Evolutionary conservation across 2,113 vertebrate genomes (phyloP), one percentile per base, ranked within the genome.

Genomic region (Pavo muticus): DNA sequence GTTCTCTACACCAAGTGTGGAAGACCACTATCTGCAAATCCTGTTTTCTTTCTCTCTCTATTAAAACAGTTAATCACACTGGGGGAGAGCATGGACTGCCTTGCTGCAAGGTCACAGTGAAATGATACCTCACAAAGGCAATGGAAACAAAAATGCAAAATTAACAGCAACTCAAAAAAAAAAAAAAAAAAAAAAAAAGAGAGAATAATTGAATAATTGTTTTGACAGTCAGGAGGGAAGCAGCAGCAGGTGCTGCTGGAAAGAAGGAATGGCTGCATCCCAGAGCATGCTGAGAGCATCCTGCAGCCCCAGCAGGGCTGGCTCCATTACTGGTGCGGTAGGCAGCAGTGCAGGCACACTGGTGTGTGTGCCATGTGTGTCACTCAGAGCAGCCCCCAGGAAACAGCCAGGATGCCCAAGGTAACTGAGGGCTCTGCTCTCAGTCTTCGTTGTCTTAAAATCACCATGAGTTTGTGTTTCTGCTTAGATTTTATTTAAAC

Each of bases 321-420:
- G 54, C 45, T 61, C 0, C 0, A 12, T 60, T 52, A 44, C 23
- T 35, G 40, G 24, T 2, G 35, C 7, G 12, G 47, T 18, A 18
- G 39, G 57, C 35, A 24, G 15, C 35, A 39, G 11, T 2, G 32
- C 20, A 72, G 44, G 40, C 7, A 16, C 19, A n/a, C 2, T 4
- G 23, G 59, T 69, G 14, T 27, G 10, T 0, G 1, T 1, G 1
- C 47, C 59, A 32, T 0, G 0, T 19, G 0, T 37, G 60, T n/a
- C 37, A 67, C 17, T 45, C 63, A 59, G 50, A 9, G 25, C 2
- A 1, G 25, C 68, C 35, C 20, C 23, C 44, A 40, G 59, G 78
- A 48, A 42, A n/a, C 4, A n/a, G 14, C 14, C 59, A 85, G 45
- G 35, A 10, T 50, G 32, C 16, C 18, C 48, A 42, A 32, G 29